Evolutionary conservation across 2,888 invertebrate species (phyloP), one percentile per base, ranked within the genome.

Genomic region (Mesopsocus fuscifrons): DNA sequence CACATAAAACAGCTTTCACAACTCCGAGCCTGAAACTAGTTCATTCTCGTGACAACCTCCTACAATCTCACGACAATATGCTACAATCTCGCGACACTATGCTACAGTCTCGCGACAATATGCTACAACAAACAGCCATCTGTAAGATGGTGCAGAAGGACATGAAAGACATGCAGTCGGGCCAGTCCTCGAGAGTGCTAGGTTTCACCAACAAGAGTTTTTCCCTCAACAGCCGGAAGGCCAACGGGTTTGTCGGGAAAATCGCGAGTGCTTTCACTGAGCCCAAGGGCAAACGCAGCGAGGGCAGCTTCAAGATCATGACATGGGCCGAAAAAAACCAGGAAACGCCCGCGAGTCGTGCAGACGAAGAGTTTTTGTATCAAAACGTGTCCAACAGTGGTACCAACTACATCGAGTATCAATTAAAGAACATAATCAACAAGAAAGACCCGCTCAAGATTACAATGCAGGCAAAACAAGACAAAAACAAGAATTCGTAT

Each of bases 371-470:
- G 11, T 38, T 38, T 17, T 17, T 38, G 5, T 38, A 38, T 18
- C 38, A 38, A 20, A 38, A 38, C 38, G 38, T 38, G 20, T 38
- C 38, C 6, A 38, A 38, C 38, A 38, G 4, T 6, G 38, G 38
- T 6, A 38, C 38, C 4, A 38, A 38, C 20, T 38, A 38, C 38
- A 15, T 38, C 5, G 38, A 38, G 18, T 38, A 38, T 11, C 15
- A 38, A 38, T 17, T 38, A 20, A 38, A 38, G n/a, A n/a, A 21
- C 4, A 38, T 38, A 6, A 38, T 38, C 15, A 20, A 20, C 18
- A 38, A 38, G n/a, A 5, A 38, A 33, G 3, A 4, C 16, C 6
- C 5, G 9, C 15, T 4, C 9, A 33, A 33, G 3, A 33, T 15
- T 4, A 9, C 4, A 9, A 33, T 5, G 3, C 5, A 9, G 9